Base-by-base conservation (phyloP, 1,140 invertebrate species). In the Zaprionus davidi region DNA sequence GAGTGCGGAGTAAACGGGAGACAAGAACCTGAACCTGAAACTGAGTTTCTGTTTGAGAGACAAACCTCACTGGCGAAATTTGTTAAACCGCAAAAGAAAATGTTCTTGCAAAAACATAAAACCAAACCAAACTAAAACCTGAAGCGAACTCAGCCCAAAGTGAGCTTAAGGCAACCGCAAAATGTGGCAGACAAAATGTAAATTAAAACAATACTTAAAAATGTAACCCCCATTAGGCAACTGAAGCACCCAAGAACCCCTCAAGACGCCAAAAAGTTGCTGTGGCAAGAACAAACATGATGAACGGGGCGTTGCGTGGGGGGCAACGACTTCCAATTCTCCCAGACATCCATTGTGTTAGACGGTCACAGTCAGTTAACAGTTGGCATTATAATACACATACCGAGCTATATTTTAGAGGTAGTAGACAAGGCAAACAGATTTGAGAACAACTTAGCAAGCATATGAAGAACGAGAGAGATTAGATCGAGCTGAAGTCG, bases 191-290 rank as follows among this genome's bases (percentile, higher is more conserved):
- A 24, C 60, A 12, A 63, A 76, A 71, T 76, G 55, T 80, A 87
- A 87, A 87, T 87, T 87, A 88, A 87, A 88, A 88, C 63, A 79
- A 82, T 78, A 75, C 84, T 88, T 82, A 69, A 83, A 83, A 88
- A 78, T 72, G 59, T 83, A 88, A 79, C 70, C 81, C 73, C 76
- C 80, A 86, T 88, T 46, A 46, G 41, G n/a, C n/a, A 46, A 46
- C 2, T 7, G 41, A 68, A 87, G 79, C 70, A 65, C 76, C 76
- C 83, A 88, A 88, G 88, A n/a, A 5, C 5, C 38, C 38, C 15
- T 41, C 6, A 41, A 41, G 12, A 15, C 5, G 13, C 38, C 38
- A 41, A n/a, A 41, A 34, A 34, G 31, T 34, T 34, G 38, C 15
- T 41, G 38, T n/a, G 9, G 38, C 38, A 41, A 41, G 38, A 41